Evolutionary conservation across 1,140 invertebrate species (phyloP).

Genomic region (Lasioglossum albipes): DNA sequence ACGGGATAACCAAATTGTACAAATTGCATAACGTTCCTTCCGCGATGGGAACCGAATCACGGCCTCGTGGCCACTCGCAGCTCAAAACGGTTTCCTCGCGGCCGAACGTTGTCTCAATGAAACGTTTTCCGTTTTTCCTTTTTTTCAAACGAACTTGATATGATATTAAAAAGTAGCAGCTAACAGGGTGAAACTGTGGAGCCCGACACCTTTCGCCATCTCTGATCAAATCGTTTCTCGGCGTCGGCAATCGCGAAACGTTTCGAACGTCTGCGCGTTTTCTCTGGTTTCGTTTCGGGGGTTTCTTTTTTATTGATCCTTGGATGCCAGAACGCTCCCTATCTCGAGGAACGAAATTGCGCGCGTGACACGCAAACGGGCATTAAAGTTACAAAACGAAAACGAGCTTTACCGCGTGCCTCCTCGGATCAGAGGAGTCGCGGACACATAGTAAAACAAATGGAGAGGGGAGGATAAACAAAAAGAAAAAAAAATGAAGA

Average conservation of each 20-base stretch:
- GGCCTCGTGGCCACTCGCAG: constrained; percentile 7
- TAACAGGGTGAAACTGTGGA: constrained; percentile 13
- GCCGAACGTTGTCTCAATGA: neutral
- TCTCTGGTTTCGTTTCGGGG: constrained; percentile 33
- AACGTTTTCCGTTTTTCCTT: too few relatives aligned
- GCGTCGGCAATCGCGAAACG: neutral
- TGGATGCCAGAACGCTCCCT: constrained; percentile 12
- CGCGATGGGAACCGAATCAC: neutral
- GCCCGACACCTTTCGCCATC: neutral
- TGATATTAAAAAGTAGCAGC: constrained; percentile 42
- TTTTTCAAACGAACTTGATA: neutral
- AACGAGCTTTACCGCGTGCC: constrained; percentile 73
- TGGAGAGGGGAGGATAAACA: neutral
- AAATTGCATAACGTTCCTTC: constrained; percentile 2
- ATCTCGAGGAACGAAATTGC: constrained; percentile 21
- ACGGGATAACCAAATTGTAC: neutral
- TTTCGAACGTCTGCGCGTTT: constrained; percentile 1
- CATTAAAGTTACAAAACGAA: constrained; percentile 73
- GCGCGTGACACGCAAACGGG: constrained; percentile 61
- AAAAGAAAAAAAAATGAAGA: neutral
- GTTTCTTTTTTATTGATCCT: neutral
- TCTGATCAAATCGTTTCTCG: neutral
- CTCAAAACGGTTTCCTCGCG: constrained; percentile 26
- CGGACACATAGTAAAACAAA: constrained; percentile 46
- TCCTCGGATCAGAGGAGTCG: constrained; percentile 36